Evolutionary conservation across 2,888 invertebrate species (phyloP), one percentile per base, ranked within the genome.

Genomic region (Orthosia cruda): DNA sequence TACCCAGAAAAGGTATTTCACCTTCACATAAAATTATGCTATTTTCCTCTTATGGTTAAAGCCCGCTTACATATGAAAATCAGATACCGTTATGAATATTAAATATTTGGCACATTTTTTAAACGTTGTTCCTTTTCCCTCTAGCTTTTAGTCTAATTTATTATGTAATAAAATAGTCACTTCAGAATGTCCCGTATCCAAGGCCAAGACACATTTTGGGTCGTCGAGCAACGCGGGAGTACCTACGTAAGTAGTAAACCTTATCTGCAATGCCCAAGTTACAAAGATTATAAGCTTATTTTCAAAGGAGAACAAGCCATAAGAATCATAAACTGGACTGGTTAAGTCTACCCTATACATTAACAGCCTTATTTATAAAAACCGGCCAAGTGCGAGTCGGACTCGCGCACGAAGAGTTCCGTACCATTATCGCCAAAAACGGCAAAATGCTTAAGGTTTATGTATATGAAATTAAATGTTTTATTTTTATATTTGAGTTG

Each of bases 41-140:
- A 72, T 72, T 72, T 79, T 63, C 58, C 58, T 64, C 26, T 26
- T 59, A 71, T 16, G 52, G 20, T n/a, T 58, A 32, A 52, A 79
- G 5, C 23, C 16, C 4, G 20, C 1, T 49, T 62, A 77, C 23
- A 32, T 16, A 23, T 13, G 11, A 47, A 52, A 23, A 45, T 77
- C 32, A 50, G 45, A 45, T 72, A 50, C n/a, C 12, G 26, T 15
- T 59, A 50, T 47, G 45, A 52, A 72, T 72, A 59, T 59, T 20
- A 59, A 59, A 52, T 77, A 9, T 0, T 11, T 0, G 12, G 13
- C 12, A 52, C 20, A 12, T 45, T 54, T 18, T 61, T 47, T 18
- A 3, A 47, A 26, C 18, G n/a, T 16, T 40, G 16, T 20, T 62
- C 12, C 13, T 26, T 26, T 68, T 16, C 5, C 16, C 45, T 16